Evolutionary conservation across 2,888 invertebrate species (phyloP), one percentile per base, ranked within the genome.

Genomic region (Malthinus flaveolus): DNA sequence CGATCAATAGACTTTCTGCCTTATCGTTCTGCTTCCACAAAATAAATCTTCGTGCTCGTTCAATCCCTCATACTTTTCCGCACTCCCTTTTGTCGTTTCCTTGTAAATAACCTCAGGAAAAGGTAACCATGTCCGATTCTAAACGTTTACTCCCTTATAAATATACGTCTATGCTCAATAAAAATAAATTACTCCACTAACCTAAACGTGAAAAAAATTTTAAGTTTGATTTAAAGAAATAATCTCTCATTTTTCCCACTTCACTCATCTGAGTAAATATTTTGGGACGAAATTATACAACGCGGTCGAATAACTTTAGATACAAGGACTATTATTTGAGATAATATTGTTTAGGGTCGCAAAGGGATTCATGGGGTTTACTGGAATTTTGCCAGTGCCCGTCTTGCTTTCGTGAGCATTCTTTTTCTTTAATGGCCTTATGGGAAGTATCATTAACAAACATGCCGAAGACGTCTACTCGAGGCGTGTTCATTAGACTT

Each of bases 21-120:
- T 67, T 68, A 68, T 68, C 67, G 63, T 56, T 57, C 61, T 62
- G 56, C 65, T 68, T 68, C 68, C 67, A 64, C 64, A 63, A 68
- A 66, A 68, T 67, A 67, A 67, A 68, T 67, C 66, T 65, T 56
- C 56, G 58, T 64, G 66, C 60, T 62, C 62, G 65, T 64, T 68
- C 64, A 48, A 59, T 59, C 48, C 35, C 52, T 59, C 55, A 59
- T 51, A 56, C 51, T 51, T 59, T 51, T 51, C 50, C 42, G 37
- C 46, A 51, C 48, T 48, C 31, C 34, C 44, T 56, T 56, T 32
- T 35, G 12, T 11, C 44, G 35, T 45, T 48, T 52, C 44, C 45
- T 52, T 58, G 51, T 44, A 58, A 55, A 51, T 47, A 51, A 56
- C 56, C 32, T 44, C 37, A 11, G 23, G 31, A 23, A 50, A 57